phyloP scores from a whole-genome alignment of 2,113 vertebrate genomes.

The Pica pica region DNA sequence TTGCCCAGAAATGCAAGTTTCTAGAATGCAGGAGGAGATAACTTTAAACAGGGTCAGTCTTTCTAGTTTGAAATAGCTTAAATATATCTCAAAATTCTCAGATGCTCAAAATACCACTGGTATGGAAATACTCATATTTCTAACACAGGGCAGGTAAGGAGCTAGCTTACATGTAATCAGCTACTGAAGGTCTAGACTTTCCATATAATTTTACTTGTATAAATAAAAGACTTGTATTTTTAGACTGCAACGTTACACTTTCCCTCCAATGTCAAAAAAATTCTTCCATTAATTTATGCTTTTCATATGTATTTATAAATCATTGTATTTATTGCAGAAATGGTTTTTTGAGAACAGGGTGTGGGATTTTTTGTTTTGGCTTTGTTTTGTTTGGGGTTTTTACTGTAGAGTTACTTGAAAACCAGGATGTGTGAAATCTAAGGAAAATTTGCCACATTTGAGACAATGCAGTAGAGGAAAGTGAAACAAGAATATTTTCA shows the following conservation, averaged over 20 bases:
- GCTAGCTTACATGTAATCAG: neutral
- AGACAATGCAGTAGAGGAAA: neutral
- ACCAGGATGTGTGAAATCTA: neutral
- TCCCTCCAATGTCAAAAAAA: neutral
- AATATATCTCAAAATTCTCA: neutral
- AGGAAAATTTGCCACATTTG: neutral
- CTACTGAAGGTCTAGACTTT: neutral
- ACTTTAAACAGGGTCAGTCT: neutral
- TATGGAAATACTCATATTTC: neutral
- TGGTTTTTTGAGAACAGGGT: rapidly evolving
- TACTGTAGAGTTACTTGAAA: neutral
- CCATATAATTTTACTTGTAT: neutral
- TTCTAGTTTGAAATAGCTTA: neutral
- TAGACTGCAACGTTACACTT: neutral
- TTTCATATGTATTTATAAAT: neutral
- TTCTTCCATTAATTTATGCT: neutral
- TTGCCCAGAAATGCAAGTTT: neutral
- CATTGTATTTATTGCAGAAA: neutral
- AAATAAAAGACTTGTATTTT: neutral
- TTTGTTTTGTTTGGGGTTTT: neutral
- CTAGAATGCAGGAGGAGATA: neutral
- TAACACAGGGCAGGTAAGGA: neutral
- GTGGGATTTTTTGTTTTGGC: rapidly evolving
- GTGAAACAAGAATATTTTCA: neutral
- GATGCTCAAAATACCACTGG: neutral